Evolutionary conservation across 2,797 vertebrate genomes (phyloP).

Genomic region (Mus spretus): DNA sequence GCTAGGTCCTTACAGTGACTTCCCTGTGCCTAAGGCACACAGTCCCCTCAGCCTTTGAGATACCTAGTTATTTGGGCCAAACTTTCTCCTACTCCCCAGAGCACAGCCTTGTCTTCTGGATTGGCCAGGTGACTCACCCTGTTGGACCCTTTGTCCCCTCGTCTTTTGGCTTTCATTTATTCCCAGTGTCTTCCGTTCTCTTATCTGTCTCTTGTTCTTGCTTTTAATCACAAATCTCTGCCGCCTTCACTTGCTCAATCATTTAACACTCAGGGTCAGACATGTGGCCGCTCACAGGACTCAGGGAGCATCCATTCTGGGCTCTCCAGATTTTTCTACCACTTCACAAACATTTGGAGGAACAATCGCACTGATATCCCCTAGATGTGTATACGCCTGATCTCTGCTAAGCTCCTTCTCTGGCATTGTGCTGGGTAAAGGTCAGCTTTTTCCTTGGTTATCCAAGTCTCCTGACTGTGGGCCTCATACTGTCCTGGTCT

Average conservation of each 20-base stretch:
- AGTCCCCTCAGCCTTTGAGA: neutral
- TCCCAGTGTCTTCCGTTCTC: neutral
- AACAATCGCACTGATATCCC: neutral
- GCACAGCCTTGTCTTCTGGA: neutral
- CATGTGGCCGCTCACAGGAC: neutral
- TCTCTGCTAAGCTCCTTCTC: neutral
- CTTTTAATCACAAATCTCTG: neutral
- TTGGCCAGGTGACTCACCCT: neutral
- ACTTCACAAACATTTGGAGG: neutral
- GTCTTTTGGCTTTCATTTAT: neutral
- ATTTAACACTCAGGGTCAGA: neutral
- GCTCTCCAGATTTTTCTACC: neutral
- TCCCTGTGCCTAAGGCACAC: neutral
- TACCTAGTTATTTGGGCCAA: neutral
- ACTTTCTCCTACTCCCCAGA: neutral
- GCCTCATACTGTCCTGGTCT: accelerated
- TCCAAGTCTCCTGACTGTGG: neutral
- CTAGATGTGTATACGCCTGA: accelerated
- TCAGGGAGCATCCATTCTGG: neutral
- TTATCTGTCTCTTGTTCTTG: neutral
- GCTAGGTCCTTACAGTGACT: neutral
- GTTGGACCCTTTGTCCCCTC: neutral
- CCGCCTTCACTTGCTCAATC: neutral
- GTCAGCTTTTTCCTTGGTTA: neutral
- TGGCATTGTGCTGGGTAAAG: neutral